Base-by-base conservation (phyloP, 2,888 invertebrate genomes). In the Hypolimnas misippus region DNA sequence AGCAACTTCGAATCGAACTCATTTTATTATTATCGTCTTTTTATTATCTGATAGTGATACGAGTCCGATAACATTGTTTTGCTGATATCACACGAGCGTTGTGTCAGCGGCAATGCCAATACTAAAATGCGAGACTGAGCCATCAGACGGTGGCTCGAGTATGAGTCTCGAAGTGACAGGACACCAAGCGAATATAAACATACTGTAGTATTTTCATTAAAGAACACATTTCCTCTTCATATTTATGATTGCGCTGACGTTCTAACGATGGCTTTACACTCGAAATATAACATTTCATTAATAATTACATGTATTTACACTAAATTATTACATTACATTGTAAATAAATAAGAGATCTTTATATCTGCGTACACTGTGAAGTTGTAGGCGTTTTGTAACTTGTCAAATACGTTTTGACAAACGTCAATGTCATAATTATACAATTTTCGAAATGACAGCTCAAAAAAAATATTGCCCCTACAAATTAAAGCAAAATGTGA, bases 21-120 rank as follows among this genome's bases (percentile, higher is more conserved):
- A 83, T 79, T 77, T 77, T 72, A 71, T 75, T 77, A 76, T 77
- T 77, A 75, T 77, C 73, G 70, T 76, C 59, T 67, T 69, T 76
- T 66, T 73, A 78, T 78, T 79, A 79, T 78, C 73, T 73, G 73
- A 72, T 67, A 69, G 67, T 65, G 76, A 77, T 81, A 76, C 69
- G 70, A 74, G 73, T 77, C 74, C 72, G 79, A 76, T 80, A 79
- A 71, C 82, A 83, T 83, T 82, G 79, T 85, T 79, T 78, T 79
- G 73, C 72, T 78, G 77, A 76, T 77, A 77, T 66, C 73, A 76
- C 73, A 73, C 73, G 70, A 69, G 71, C 79, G 79, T 81, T 77
- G 75, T 74, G 70, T 73, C 74, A 76, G 69, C 77, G 75, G 70
- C 77, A 69, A 77, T 76, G 73, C 76, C 76, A 76, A 81, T 79